Evolutionary conservation across 2,797 vertebrate species (phyloP), one percentile per base, ranked within the genome.

Genomic region (Mastacembelus armatus): DNA sequence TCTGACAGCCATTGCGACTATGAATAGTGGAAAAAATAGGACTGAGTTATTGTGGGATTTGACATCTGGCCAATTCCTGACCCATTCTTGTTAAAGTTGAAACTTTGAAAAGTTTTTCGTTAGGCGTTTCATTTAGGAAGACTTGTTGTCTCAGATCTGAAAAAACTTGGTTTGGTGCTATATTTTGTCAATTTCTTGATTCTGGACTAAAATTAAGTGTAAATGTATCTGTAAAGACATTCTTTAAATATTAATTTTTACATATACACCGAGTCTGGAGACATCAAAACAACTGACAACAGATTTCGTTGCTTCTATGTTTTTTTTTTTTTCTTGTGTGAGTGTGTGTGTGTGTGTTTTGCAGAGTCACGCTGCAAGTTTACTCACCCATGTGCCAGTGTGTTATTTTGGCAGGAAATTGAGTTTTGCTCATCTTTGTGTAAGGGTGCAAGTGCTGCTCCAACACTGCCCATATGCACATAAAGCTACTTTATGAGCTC

Each of bases 361-460:
- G 38, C 47, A 2, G 10, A 29, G 59, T 54, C 65, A 62, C 43
- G 5, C 61, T 67, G 71, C 10, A 10, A 39, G 75, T 82, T 79
- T 78, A 69, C 72, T 83, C 73, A 73, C 47, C 66, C 44, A 43
- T 78, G 79, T 78, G 69, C 62, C 54, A 43, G 12, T 70, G 68
- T 80, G 68, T 74, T 66, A 63, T 69, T 66, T 76, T 83, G 87
- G 78, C 89, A 85, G 76, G 73, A 83, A 71, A 84, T 75, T 87
- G 71, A 74, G 71, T 66, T 71, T 67, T 66, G 77, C 75, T 90
- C 82, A 78, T 82, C 70, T 84, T 73, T 72, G 71, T 77, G 62
- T 59, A 66, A 67, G 69, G 50, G 48, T 60, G 63, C 70, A 77
- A 58, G 81, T 80, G 85, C 55, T 71, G 74, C 64, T 77, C 64